These are phyloP conservation scores for Acanthaster planci DNA, from an alignment of 35 echinoderm and acorn worm species.

Conservation along the genomic window DNA sequence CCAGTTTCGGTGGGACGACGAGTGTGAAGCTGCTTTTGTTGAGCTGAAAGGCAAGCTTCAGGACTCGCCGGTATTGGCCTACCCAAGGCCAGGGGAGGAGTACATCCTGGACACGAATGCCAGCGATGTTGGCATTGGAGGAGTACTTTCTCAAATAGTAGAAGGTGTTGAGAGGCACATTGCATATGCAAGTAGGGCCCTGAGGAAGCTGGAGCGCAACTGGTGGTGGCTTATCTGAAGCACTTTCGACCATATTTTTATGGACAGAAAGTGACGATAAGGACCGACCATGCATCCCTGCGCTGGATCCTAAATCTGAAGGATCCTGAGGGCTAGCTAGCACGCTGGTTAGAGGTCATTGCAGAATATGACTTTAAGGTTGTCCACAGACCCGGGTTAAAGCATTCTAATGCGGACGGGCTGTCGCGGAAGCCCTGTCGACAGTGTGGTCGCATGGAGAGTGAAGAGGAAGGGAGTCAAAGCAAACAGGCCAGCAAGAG, in stretches of 20 bases:
- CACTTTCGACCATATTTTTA: slow-evolving; percentile 50
- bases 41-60: slow-evolving; percentile 25
- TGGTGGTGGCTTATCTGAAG: slow-evolving; percentile 53
- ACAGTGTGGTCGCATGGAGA: slow-evolving; percentile 37
- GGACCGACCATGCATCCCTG: too few species aligned
- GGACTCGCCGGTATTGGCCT: slow-evolving; percentile 37
- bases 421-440: slow-evolving; percentile 31
- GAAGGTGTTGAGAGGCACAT: slow-evolving; percentile 38
- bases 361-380: too few species aligned
- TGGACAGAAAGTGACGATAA: too few species aligned
- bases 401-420: too few species aligned
- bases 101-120: slow-evolving; percentile 69
- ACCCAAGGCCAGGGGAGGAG: slow-evolving; percentile 13
- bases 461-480: background rate
- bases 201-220: slow-evolving; percentile 42
- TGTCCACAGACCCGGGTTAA: too few species aligned
- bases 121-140: slow-evolving; percentile 31
- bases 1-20: slow-evolving; percentile 34
- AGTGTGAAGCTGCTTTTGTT: slow-evolving; percentile 33
- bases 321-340: too few species aligned
- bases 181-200: slow-evolving; percentile 40
- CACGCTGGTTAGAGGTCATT: too few species aligned
- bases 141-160: slow-evolving; percentile 53
- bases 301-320: too few species aligned
- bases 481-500: background rate